Base-by-base conservation (phyloP, 2,888 invertebrate genomes). In the Siphlonurus alternatus region DNA sequence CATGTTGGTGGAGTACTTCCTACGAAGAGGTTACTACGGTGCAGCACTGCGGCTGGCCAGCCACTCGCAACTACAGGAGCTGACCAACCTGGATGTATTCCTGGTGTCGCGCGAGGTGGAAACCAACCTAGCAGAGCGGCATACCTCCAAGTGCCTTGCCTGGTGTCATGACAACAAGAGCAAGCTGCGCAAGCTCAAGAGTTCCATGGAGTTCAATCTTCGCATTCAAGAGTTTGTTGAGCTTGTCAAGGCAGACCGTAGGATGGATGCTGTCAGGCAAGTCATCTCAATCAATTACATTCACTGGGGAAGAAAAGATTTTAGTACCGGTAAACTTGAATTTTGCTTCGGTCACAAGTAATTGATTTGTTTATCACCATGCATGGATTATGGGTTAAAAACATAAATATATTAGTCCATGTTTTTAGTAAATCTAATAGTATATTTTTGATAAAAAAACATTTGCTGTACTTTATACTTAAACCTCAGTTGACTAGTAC, bases 121-220 rank as follows among this genome's bases (percentile, higher is more conserved):
- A 74, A 86, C 87, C 66, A 93, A 94, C 67, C 76, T 98, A 65
- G 78, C 83, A 1, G 83, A 83, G 66, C 87, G 85, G 64, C 92
- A 95, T 76, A 95, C 95, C 0, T 80, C 82, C 1, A 89, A 93
- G 74, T 95, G 95, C 74, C 83, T 96, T 66, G 82, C 87, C 67
- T 97, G 97, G 97, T 97, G 97, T 77, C 89, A 92, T 72, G 97
- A 97, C 74, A 96, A 97, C 79, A 89, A 93, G 75, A 94, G 94
- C 51, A 96, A 95, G 74, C 81, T 97, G 67, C 81, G 95, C 64
- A 96, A 96, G 78, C 83, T 96, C 68, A 91, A 92, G 76, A 96
- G 96, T 63, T 91, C 86, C 64, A 88, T 99, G 82, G 99, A 99
- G 77, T 93, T 97, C 74, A 93, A 93, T 76, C 82, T 98, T 66